phyloP scores from a whole-genome alignment of 1,140 invertebrate genomes.

The Scaptomyza hsui region DNA sequence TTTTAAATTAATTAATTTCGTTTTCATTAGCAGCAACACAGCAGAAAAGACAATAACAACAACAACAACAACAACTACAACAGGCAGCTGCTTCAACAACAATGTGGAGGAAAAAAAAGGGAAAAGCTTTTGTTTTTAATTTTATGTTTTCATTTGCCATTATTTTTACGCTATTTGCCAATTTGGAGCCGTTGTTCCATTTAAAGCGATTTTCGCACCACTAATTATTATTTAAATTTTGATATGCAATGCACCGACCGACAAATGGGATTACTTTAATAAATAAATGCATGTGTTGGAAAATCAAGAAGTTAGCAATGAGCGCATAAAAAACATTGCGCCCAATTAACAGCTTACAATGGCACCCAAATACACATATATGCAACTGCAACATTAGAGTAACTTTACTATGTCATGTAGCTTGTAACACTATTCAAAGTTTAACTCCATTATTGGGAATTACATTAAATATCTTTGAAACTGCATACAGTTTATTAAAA shows the following conservation, averaged over 20 bases:
- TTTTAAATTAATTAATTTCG: constrained; percentile 80
- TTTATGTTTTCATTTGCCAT: constrained; percentile 69
- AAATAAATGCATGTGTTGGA: constrained; percentile 67
- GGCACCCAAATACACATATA: constrained; percentile 10
- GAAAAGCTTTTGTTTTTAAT: constrained; percentile 63
- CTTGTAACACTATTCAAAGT: background rate
- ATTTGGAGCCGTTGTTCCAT: constrained; percentile 65
- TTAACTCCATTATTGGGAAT: background rate
- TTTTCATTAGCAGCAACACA: constrained; percentile 71
- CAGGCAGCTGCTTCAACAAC: background rate
- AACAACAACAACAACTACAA: constrained; percentile 1
- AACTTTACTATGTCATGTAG: background rate
- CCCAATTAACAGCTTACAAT: constrained; percentile 49
- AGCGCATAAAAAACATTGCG: constrained; percentile 21
- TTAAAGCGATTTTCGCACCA: constrained; percentile 72
- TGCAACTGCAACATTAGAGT: background rate
- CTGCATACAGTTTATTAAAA: background rate
- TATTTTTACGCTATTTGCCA: constrained; percentile 72
- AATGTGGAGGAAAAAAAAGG: background rate
- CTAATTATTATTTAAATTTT: constrained; percentile 83
- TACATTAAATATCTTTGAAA: too few relatives aligned
- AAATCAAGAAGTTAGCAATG: constrained; percentile 70
- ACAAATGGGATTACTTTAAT: constrained; percentile 79
- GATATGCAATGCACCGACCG: constrained; percentile 46
- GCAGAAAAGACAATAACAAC: constrained; percentile 21